Base-by-base conservation (phyloP, 2,888 invertebrate genomes). In the Drosophila meridionalis region DNA sequence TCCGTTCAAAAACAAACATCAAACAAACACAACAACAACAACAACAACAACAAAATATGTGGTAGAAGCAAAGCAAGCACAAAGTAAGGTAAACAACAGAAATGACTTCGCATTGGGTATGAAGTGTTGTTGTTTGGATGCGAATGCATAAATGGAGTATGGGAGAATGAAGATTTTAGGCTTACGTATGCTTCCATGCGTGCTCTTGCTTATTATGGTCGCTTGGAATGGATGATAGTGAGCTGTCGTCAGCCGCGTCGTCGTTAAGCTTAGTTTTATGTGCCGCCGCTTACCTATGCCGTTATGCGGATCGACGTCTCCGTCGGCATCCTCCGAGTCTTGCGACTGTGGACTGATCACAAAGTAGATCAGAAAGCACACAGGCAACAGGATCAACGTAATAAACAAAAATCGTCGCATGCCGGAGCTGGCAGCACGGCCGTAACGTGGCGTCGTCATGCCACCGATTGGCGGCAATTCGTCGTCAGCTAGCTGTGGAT, bases 271-370 rank as follows among this genome's bases (percentile, higher is more conserved):
- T 26, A 38, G 26, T 36, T 34, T 30, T 11, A 14, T 20, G 9
- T 5, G n/a, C 45, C 26, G 40, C 45, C 45, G 59, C 83, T 88
- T 88, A 83, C 83, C 83, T 78, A 75, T 40, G 48, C 78, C 72
- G 30, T 55, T 73, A 42, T 75, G 74, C 11, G 69, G 63, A 7
- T 57, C 81, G 38, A 69, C 71, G 30, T 66, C 70, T 30, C 65
- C 68, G 8, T 65, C 70, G 32, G 52, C 57, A 60, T 74, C 72
- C 28, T 56, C 50, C 1, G 34, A 65, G 42, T 75, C 78, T 60
- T 73, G 47, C 20, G 69, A 53, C 60, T 75, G 82, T 6, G 68
- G 58, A 57, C 69, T 64, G 30, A 87, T 62, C 58, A 71, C 65
- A 38, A 84, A 69, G 69, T 84, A 84, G 58, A 84, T 60, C 56